Conservation (phyloP, 2,797 vertebrate genomes). For the Chloroceryle amazona region DNA sequence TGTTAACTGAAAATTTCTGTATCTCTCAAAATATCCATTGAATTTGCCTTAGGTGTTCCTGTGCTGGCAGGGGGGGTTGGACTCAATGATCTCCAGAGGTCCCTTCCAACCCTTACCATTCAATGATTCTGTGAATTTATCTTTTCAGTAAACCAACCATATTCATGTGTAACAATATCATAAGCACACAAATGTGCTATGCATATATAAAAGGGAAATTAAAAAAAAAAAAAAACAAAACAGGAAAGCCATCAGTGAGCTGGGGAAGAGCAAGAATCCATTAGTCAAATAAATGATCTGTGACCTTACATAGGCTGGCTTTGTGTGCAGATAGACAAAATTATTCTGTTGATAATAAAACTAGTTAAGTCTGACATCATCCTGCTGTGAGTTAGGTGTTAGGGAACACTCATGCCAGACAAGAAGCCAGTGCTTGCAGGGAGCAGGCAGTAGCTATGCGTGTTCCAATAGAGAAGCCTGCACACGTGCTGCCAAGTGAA, state of each 20-base stretch:
- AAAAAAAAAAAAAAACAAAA: accelerated
- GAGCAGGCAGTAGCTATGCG: neutral
- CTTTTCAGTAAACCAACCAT: neutral
- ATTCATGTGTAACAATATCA: neutral
- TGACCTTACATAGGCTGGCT: neutral
- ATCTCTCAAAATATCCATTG: neutral
- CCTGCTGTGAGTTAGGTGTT: neutral
- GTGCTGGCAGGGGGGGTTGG: too few species aligned
- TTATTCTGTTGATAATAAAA: neutral
- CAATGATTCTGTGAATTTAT: neutral
- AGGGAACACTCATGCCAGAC: neutral
- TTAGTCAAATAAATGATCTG: neutral
- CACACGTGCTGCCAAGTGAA: neutral
- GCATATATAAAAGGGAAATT: neutral
- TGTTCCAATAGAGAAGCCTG: neutral
- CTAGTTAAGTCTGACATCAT: neutral
- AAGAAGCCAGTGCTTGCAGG: neutral
- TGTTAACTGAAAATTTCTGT: neutral
- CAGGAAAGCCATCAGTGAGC: neutral
- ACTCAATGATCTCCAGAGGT: too few species aligned
- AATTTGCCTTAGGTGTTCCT: neutral
- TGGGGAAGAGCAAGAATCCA: neutral
- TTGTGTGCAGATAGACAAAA: neutral
- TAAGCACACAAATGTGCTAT: neutral
- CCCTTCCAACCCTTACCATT: too few species aligned